Conservation (phyloP, 2,888 invertebrate species). For the Drosophila sordidula region DNA sequence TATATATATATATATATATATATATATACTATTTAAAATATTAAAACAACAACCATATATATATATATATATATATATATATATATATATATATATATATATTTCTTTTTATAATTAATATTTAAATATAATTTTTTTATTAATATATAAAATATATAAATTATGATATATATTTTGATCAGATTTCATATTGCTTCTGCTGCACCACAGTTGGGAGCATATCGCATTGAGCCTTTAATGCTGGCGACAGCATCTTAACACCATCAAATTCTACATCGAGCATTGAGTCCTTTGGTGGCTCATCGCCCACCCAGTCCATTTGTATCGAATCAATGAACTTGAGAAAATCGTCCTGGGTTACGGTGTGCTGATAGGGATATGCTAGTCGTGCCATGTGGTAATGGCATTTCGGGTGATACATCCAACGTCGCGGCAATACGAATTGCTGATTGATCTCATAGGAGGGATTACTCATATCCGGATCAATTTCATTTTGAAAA, state of each 20-base stretch:
- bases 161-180: no score
- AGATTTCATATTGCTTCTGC: neutral
- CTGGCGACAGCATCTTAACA: neutral
- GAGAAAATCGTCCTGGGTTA: slow-evolving; percentile 14
- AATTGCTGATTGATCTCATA: accelerated
- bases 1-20: no score
- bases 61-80: no score
- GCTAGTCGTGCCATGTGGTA: slow-evolving; percentile 20
- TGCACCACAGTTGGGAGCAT: neutral
- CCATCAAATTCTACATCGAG: slow-evolving; percentile 5
- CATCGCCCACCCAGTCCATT: slow-evolving; percentile 10
- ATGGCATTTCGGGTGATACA: slow-evolving; percentile 30
- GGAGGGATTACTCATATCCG: neutral
- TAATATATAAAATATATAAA: no score
- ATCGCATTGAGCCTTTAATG: neutral
- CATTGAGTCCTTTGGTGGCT: neutral
- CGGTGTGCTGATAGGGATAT: slow-evolving; percentile 31
- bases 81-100: no score
- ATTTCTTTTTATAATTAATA: no score
- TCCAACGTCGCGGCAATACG: slow-evolving; percentile 34
- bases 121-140: no score
- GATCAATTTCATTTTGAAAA: slow-evolving; percentile 2
- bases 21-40: no score
- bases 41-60: no score
- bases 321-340: slow-evolving; percentile 21